These are phyloP conservation scores for Drosophila emarginata DNA, from an alignment of 2,888 invertebrate species.

Conservation along the genomic window DNA sequence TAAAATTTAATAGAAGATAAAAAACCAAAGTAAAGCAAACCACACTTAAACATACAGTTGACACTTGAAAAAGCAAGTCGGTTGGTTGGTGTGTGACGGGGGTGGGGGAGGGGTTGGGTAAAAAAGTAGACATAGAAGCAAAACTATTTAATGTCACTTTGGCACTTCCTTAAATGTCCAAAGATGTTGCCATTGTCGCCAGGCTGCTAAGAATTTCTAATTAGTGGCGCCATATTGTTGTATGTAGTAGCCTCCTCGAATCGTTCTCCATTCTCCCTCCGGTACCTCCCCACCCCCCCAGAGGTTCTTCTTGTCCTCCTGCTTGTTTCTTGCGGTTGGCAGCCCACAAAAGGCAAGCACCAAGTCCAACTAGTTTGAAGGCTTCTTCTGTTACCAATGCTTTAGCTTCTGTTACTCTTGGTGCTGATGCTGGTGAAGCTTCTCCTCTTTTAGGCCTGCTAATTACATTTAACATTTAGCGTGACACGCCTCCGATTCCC, in stretches of 20 bases:
- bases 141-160: constrained; percentile 76
- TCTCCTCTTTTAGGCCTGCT: constrained; percentile 41
- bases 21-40: neutral
- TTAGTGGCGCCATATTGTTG: constrained; percentile 77
- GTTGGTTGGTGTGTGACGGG: too few relatives aligned
- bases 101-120: too few relatives aligned
- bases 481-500: constrained; percentile 57
- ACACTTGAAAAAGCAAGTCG: constrained; percentile 36
- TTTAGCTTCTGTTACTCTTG: constrained; percentile 19
- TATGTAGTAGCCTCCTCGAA: constrained; percentile 46
- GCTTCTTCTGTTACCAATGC: constrained; percentile 50
- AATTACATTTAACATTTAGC: constrained; percentile 74
- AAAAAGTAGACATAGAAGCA: constrained; percentile 51
- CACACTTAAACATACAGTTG: constrained; percentile 10
- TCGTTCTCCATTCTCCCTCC: constrained; percentile 28
- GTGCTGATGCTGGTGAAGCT: neutral
- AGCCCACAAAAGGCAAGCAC: constrained; percentile 15
- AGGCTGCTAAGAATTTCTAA: constrained; percentile 72
- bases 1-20: neutral
- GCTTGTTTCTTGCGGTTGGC: constrained; percentile 41
- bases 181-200: constrained; percentile 51
- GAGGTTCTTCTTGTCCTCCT: too few relatives aligned
- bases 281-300: neutral
- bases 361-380: constrained; percentile 63
- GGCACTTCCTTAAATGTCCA: constrained; percentile 72